Evolutionary conservation across 2,113 vertebrate genomes (phyloP).

Genomic region (Coptodon bakossiorum): DNA sequence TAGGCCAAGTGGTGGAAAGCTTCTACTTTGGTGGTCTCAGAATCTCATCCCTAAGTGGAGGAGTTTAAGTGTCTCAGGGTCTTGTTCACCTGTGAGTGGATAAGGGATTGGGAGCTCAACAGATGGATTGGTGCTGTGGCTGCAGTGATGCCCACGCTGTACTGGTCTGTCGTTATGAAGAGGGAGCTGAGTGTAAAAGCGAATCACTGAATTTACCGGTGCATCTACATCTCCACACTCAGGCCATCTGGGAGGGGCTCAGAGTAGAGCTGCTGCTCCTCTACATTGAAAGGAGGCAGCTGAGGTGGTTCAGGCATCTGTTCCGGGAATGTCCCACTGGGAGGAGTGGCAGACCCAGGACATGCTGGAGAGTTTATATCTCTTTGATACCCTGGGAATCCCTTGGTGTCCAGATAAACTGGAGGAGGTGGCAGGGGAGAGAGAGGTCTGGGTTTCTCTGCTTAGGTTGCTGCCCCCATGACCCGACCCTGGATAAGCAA

Average conservation of each 20-base stretch:
- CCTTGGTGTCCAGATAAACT: not conserved
- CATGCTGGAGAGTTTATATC: not conserved
- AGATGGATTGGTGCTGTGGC: not conserved
- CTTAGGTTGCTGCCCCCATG: not conserved
- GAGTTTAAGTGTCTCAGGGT: not conserved
- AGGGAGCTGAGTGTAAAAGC: not conserved
- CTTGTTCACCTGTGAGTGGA: not conserved
- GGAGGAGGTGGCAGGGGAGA: not conserved
- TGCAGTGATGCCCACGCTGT: not conserved
- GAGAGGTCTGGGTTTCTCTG: not conserved
- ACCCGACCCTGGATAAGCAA: not conserved
- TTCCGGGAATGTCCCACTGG: not conserved
- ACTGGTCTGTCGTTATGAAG: not conserved
- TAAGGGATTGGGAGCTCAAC: not conserved
- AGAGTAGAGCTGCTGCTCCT: not conserved
- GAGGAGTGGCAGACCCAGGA: not conserved
- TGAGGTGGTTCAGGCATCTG: not conserved
- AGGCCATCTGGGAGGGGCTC: not conserved
- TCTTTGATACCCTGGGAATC: not conserved
- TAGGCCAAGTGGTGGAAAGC: not conserved
- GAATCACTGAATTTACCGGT: not conserved
- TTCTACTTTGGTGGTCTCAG: not conserved
- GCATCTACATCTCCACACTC: not conserved
- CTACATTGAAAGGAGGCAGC: not conserved
- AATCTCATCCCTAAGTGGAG: not conserved